Percentiles rank a stretch among this genome's conserved stretches.
Conservation (phyloP, 1,140 invertebrate species). For the Zaprionus tsacasi region DNA sequence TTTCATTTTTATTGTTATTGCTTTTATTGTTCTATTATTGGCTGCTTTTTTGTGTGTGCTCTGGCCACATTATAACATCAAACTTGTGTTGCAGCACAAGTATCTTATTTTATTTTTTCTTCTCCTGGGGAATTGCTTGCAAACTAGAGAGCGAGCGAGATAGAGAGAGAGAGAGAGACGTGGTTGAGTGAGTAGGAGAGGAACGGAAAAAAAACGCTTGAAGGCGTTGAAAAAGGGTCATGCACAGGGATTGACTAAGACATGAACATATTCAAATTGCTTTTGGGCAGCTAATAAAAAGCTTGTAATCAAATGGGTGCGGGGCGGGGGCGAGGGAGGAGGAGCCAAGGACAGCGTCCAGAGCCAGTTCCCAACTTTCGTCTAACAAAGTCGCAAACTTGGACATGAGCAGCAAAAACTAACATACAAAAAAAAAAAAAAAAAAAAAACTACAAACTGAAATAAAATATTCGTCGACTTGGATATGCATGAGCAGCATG, state of each 20-base stretch:
- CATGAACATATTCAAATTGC: constrained; percentile 76
- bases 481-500: constrained; percentile 71
- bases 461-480: constrained; percentile 63
- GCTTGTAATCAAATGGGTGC: constrained; percentile 68
- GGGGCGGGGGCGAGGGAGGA: constrained; percentile 16
- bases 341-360: constrained; percentile 2
- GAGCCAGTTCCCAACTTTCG: constrained; percentile 50
- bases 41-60: neutral
- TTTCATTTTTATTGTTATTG: constrained; percentile 15
- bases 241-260: constrained; percentile 55
- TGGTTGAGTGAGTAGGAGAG: neutral
- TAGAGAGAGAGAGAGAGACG: neutral
- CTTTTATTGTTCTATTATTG: constrained; percentile 14
- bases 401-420: constrained; percentile 53
- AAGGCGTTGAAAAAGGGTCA: constrained; percentile 49
- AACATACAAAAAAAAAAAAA: constrained; percentile 10
- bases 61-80: constrained; percentile 42
- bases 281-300: constrained; percentile 79
- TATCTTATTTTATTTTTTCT: constrained; percentile 29
- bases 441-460: constrained; percentile 18
- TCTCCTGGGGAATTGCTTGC: constrained; percentile 21
- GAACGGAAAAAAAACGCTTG: constrained; percentile 33
- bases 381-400: constrained; percentile 69
- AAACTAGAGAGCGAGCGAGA: constrained; percentile 1
- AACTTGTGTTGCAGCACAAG: constrained; percentile 59